Evolutionary conservation across 2,113 vertebrate genomes (phyloP), one percentile per base, ranked within the genome.

Genomic region (Trichomycterus rosablanca): DNA sequence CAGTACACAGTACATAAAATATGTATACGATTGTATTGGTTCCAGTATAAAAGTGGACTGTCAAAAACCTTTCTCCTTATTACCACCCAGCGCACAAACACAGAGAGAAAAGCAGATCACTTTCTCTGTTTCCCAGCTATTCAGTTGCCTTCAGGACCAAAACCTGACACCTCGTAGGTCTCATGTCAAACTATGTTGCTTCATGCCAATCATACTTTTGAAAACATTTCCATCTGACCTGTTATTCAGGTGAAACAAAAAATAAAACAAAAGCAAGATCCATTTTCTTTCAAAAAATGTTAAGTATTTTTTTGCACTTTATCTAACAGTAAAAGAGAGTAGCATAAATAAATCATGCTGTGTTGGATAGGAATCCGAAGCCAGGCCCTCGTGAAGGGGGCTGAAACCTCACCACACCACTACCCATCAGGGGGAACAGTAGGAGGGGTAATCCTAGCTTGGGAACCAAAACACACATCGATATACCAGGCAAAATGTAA

Each of bases 401-500:
- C 23, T 6, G 22, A 48, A 42, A 72, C 16, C 63, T 66, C 57
- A 51, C 24, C 28, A 18, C 15, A 23, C 11, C n/a, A 39, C 40
- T 61, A 62, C 19, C 35, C 63, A 53, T 34, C 15, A 11, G 62
- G 30, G 30, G 56, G 45, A 55, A 54, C 32, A 34, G 15, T 49
- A 53, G 63, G 64, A 63, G 52, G 58, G 46, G 69, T 72, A 72
- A 72, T 67, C 24, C 65, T 55, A 72, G 28, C 69, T 53, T 63
- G 52, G 42, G 51, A 57, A 48, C 22, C 32, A 39, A 15, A 56
- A 30, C 52, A 49, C 28, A 50, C n/a, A 35, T 16, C 28, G 12
- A 14, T 18, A 19, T 8, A 55, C 15, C 18, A 32, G 39, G n/a
- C 39, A 51, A 15, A 56, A 39, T 48, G 14, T 20, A 34, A 26